A percentile compares a stretch with the other conserved stretches of the same genome.
These are phyloP conservation scores for Tethya wilhelma DNA, from an alignment of 37 sponge, comb jelly and placozoan species.

Conservation along the genomic window DNA sequence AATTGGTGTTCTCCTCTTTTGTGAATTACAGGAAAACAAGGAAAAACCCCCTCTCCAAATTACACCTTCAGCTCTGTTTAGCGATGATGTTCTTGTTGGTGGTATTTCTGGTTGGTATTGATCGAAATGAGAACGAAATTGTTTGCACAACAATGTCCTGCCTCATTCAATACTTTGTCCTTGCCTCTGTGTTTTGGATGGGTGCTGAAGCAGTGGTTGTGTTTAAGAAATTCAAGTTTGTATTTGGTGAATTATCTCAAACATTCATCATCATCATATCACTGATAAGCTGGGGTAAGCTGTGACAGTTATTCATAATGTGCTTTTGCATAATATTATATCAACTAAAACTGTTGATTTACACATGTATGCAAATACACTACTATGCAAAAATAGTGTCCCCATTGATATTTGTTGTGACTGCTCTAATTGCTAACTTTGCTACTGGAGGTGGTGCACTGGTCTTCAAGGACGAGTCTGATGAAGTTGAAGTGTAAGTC, in stretches of 20 bases:
- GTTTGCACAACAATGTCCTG: constrained; percentile 29
- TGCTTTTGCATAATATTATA: background rate
- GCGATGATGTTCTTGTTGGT: constrained; percentile 34
- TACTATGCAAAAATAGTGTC: background rate
- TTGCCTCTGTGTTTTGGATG: no score
- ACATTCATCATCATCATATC: constrained; percentile 15
- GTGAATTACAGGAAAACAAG: constrained; percentile 23
- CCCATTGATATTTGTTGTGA: constrained; percentile 24
- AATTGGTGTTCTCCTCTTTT: background rate
- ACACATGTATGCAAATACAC: background rate
- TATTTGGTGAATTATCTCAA: constrained; percentile 5
- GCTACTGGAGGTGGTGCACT: background rate
- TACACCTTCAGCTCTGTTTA: constrained; percentile 43
- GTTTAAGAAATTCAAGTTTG: constrained; percentile 24
- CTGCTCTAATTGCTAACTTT: background rate
- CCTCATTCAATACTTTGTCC: constrained; percentile 33
- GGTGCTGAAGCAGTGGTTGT: no score
- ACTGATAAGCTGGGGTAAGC: constrained; percentile 44
- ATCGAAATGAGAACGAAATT: constrained; percentile 29
- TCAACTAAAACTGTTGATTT: background rate
- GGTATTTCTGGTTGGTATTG: constrained; percentile 56
- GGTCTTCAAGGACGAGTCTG: background rate
- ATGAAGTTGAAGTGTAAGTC: background rate
- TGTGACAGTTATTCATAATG: no score
- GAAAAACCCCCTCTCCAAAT: background rate